phyloP scores from a whole-genome alignment of 2,113 vertebrate species.

The Melozone crissalis region DNA sequence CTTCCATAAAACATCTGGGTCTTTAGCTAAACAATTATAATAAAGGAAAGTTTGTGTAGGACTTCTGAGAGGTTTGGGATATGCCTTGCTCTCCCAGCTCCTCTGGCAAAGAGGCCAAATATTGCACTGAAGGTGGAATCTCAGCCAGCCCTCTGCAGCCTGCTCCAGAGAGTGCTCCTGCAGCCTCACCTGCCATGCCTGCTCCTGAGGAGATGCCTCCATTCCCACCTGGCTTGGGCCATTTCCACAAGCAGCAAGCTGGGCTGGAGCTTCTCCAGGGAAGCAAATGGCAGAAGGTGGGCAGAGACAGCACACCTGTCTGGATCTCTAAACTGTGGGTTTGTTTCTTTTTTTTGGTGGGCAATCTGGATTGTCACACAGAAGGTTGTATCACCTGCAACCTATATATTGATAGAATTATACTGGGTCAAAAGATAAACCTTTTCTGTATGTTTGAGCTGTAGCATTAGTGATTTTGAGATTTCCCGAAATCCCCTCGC shows the following conservation, averaged over 20 bases:
- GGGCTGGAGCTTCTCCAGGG: background rate
- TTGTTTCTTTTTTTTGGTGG: too few relatives aligned
- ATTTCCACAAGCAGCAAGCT: background rate
- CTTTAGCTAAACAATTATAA: background rate
- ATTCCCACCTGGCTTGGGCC: background rate
- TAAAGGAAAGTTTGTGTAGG: background rate
- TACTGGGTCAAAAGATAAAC: background rate
- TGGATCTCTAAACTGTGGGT: background rate
- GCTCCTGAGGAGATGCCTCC: background rate
- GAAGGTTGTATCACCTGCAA: background rate
- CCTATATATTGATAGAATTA: background rate
- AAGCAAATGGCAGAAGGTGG: background rate
- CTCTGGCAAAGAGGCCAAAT: background rate
- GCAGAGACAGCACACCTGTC: background rate
- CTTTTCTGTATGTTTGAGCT: background rate
- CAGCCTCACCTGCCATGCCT: rapidly evolving
- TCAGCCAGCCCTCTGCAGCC: background rate
- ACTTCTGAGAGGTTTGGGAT: background rate
- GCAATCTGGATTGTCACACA: background rate
- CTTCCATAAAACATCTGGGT: background rate
- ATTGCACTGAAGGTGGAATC: background rate
- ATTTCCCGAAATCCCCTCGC: background rate
- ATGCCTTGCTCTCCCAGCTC: background rate
- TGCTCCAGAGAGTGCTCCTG: background rate
- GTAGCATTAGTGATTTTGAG: background rate